Percentiles rank a stretch among this genome's conserved stretches.
These are phyloP conservation scores for Auanema sp. DNA, from an alignment of 2,888 invertebrate genomes.

Conservation along the genomic window DNA sequence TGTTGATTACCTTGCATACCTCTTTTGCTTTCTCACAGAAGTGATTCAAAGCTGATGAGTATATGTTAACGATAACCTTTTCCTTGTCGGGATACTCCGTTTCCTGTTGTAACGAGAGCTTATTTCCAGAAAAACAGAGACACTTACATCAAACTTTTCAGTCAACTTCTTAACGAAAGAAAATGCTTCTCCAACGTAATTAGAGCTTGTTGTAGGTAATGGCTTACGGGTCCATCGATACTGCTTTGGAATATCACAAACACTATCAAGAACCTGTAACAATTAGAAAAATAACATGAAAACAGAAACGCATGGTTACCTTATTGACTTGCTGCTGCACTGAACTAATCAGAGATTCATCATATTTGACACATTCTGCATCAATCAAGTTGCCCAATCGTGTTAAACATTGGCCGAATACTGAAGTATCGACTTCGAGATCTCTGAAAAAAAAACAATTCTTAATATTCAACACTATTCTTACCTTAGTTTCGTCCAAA, in stretches of 20 bases:
- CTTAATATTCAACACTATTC: not conserved
- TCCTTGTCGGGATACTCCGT: slow-evolving; percentile 20
- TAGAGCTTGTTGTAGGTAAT: slow-evolving; percentile 79
- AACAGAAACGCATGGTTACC: slow-evolving; percentile 2
- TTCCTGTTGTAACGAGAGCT: not conserved
- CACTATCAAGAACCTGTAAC: slow-evolving; percentile 65
- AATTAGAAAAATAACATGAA: not conserved
- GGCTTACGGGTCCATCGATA: slow-evolving; percentile 63
- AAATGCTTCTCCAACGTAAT: slow-evolving; percentile 68
- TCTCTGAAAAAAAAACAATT: slow-evolving; percentile 20
- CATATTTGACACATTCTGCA: slow-evolving; percentile 22
- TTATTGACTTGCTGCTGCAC: slow-evolving; percentile 20
- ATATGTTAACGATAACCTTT: slow-evolving; percentile 19
- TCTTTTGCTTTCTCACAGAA: slow-evolving; percentile 30
- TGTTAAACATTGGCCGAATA: slow-evolving; percentile 48
- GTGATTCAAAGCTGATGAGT: slow-evolving; percentile 10
- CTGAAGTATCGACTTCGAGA: slow-evolving; percentile 43
- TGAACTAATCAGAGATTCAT: slow-evolving; percentile 16
- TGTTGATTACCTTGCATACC: slow-evolving; percentile 12
- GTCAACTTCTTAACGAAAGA: slow-evolving; percentile 19
- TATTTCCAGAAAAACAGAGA: not conserved
- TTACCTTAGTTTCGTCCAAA: slow-evolving; percentile 39
- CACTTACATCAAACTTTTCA: slow-evolving; percentile 25
- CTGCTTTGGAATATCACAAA: slow-evolving; percentile 81
- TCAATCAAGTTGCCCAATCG: slow-evolving; percentile 27